These are phyloP conservation scores for Platycercus adscitus DNA, from an alignment of 2,113 vertebrate genomes.

Conservation along the genomic window DNA sequence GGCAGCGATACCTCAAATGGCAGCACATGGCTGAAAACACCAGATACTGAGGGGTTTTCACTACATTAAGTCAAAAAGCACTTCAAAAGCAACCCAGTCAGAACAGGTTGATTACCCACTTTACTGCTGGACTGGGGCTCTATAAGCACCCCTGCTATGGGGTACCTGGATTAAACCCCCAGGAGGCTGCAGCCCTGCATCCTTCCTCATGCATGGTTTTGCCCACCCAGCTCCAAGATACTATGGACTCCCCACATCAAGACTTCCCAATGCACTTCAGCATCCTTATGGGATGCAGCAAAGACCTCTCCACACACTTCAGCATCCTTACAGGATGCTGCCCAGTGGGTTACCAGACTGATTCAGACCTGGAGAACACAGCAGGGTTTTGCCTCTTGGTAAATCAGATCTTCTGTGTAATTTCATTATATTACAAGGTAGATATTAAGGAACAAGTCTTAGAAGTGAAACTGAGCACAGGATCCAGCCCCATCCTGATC, in stretches of 20 bases:
- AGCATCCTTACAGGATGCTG: neutral
- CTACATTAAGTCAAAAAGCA: neutral
- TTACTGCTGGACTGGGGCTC: neutral
- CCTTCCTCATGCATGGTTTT: accelerated
- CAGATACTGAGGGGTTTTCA: neutral
- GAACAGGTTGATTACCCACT: neutral
- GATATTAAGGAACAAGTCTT: accelerated
- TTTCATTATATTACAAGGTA: neutral
- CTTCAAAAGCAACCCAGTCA: neutral
- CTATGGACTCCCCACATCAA: neutral
- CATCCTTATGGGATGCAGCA: neutral
- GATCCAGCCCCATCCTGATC: neutral
- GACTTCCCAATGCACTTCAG: neutral
- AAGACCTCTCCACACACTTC: no score
- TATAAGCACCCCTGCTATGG: accelerated
- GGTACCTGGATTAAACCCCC: neutral
- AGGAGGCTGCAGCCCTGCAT: neutral
- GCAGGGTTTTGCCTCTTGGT: neutral
- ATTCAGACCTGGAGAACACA: neutral
- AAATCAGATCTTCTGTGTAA: neutral
- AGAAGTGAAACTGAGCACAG: neutral
- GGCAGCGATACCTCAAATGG: neutral
- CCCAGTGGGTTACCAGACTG: neutral
- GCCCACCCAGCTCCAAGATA: neutral
- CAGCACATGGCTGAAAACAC: neutral